Evolutionary conservation across 2,888 invertebrate species (phyloP), one percentile per base, ranked within the genome.

Genomic region (Yponomeuta malinellus): DNA sequence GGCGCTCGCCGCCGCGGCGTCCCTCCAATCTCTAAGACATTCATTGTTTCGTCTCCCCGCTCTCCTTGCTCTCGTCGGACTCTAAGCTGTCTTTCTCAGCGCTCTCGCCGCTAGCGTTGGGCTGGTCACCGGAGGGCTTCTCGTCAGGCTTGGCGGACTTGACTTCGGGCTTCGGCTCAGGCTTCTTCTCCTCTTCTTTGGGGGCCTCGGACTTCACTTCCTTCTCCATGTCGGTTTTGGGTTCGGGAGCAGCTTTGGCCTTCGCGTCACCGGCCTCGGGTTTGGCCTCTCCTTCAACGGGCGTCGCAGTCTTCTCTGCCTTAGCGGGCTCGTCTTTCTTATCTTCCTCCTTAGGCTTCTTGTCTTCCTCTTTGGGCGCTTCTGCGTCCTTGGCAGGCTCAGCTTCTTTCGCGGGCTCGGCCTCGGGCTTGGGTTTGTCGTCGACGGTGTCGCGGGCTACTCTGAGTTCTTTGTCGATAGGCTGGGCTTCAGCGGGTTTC

Each of bases 1-100:
- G 90, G 88, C 88, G 90, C 83, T 85, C 86, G 82, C 89, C 87
- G 89, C 90, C 82, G 73, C 73, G 81, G 78, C 82, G 76, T 37
- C 70, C 12, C 29, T 37, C 63, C n/a, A 15, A 37, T 15, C 0
- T 59, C 52, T 59, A 59, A 59, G 52, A 59, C n/a, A 37, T 48
- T 12, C 10, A 65, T 37, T 37, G 10, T n/a, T 37, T 43, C 68
- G 10, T 23, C 68, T 68, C 31, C 67, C 23, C 37, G 23, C 3
- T 31, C n/a, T 23, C 31, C 31, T 33, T 67, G 15, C 82, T 82
- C 75, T 86, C 85, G 72, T 85, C 83, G 59, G 86, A 73, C 72
- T 68, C 75, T 69, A 63, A 69, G 71, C 78, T 80, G 1, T 82
- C 77, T 52, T 79, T 79, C 75, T 82, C 81, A 69, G 73, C 76